Base-by-base conservation (phyloP, 1,140 invertebrate genomes). In the Melipona quadrifasciata region DNA sequence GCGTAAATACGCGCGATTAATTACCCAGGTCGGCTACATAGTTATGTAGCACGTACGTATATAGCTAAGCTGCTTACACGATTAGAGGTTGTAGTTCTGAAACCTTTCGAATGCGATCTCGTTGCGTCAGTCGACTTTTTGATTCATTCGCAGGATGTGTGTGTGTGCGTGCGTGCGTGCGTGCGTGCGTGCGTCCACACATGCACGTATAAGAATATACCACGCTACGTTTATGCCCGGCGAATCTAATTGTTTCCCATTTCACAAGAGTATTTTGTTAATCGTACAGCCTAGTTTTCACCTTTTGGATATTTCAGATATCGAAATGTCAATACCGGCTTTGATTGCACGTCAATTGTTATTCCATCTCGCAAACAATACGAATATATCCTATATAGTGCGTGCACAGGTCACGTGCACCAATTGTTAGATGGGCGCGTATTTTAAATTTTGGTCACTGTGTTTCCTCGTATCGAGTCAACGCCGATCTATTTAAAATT, bases 61-160 rank as follows among this genome's bases (percentile, higher is more conserved):
- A 47, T 8, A 47, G 39, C 39, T 68, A 68, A 68, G n/a, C 17
- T n/a, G 16, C 6, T 73, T 53, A 53, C 5, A 53, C 71, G 47
- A 27, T 10, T 73, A 47, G 39, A 73, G 47, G 51, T 73, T 53
- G 51, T 73, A 53, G 71, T 12, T 39, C 14, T 11, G 70, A 72
- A 72, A 51, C 14, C 51, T 58, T 75, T 74, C 51, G 51, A 74
- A 73, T 14, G 31, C 51, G 51, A 55, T 55, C 27, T 17, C 17
- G 31, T 72, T 72, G 47, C 70, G 70, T 72, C 39, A 51, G 24
- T 24, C n/a, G 24, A 51, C 39, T 73, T 73, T 73, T 73, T 53
- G 24, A 53, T 53, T 68, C 39, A 51, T 51, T 72, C 47, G 39
- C 24, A 51, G 47, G 21, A n/a, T 51, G 6, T 39, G 31, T 31